Evolutionary conservation across 1,140 invertebrate species (phyloP), one percentile per base, ranked within the genome.

Genomic region (Pseudomyrmex dendroicus): DNA sequence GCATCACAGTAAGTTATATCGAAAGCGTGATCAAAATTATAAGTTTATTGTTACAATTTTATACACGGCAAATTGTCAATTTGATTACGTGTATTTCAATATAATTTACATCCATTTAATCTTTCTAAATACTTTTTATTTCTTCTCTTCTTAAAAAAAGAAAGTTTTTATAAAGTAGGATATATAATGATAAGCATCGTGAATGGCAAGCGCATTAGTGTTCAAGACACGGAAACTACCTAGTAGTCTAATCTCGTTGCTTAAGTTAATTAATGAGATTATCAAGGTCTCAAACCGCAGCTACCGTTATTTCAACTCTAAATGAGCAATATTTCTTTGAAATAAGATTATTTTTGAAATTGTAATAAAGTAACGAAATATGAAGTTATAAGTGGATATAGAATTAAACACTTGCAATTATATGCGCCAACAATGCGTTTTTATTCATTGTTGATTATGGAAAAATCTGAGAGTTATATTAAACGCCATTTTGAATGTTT

Each of bases 181-280:
- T 56, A 12, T 13, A 52, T 52, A 67, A 77, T 67, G 78, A 35
- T 35, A 35, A 35, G 73, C 59, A 73, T 35, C 61, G 83, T 83
- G 83, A 85, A 86, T 56, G 35, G 15, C 48, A 52, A 59, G 80
- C 35, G 5, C 72, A 67, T 85, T 54, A 57, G 10, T 50, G 84
- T 61, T 57, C 54, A 52, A 54, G 78, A 74, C 57, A 73, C 73
- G 57, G 72, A 84, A 83, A 83, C 59, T 20, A 70, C 7, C 63
- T 15, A 8, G 35, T 35, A 35, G n/a, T 56, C 63, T 87, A 87
- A 87, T 88, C 35, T 35, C 82, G 74, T 68, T 72, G 74, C 66
- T 88, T 87, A 84, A 82, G 63, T 87, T 82, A 82, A 88, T 66
- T 78, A 87, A 84, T 48, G 70, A 77, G 68, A 80, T 57, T 50